Evolutionary conservation across 2,888 invertebrate genomes (phyloP).

Genomic region (Colostygia pectinataria): DNA sequence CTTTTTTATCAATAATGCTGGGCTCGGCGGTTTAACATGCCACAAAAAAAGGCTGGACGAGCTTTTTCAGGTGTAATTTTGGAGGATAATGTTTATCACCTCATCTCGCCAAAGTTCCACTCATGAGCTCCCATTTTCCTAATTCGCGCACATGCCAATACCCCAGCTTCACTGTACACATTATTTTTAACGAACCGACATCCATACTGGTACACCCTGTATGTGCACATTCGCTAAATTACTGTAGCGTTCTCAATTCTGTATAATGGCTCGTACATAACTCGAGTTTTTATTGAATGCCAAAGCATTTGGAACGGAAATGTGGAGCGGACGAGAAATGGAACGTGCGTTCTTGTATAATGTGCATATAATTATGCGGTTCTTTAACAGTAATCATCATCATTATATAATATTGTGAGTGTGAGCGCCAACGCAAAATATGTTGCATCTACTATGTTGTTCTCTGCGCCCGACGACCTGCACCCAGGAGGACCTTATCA

Average conservation of each 20-base stretch:
- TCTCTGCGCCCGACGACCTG: no score
- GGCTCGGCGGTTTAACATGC: no score
- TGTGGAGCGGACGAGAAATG: conserved; percentile 13
- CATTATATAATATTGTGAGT: no score
- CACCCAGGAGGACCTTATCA: no score
- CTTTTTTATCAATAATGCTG: no score
- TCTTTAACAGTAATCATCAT: neutral
- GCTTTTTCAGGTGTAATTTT: no score
- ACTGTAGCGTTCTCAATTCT: conserved; percentile 27
- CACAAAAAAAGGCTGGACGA: no score
- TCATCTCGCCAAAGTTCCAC: conserved; percentile 5
- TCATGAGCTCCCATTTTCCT: conserved; percentile 8
- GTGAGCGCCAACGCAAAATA: no score
- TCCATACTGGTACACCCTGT: conserved; percentile 13
- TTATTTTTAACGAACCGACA: conserved; percentile 28
- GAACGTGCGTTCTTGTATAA: conserved; percentile 10
- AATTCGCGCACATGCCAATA: conserved; percentile 9
- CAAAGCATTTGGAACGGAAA: conserved; percentile 18
- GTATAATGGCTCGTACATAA: conserved; percentile 24
- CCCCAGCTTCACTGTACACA: conserved; percentile 14
- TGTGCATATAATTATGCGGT: neutral
- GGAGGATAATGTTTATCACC: neutral
- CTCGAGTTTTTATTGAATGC: conserved; percentile 19
- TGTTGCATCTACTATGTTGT: no score
- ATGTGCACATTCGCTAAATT: conserved; percentile 26